A percentile compares a stretch with the other conserved stretches of the same genome.
phyloP scores from a whole-genome alignment of 2,888 invertebrate species.

The Drosophila borealis region DNA sequence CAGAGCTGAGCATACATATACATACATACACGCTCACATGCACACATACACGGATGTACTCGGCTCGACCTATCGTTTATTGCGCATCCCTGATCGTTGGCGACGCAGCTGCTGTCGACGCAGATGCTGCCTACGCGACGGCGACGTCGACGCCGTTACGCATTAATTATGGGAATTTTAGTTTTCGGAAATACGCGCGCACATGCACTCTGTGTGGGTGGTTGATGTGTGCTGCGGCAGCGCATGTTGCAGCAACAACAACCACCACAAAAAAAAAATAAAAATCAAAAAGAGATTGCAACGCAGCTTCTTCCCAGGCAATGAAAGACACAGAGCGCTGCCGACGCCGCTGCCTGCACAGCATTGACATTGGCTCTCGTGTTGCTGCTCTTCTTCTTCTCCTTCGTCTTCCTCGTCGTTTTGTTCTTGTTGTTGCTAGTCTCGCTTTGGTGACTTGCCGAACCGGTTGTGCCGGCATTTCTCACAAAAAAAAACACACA shows the following conservation, averaged over 20 bases:
- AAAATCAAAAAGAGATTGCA: conserved; percentile 23
- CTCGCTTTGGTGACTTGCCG: conserved; percentile 68
- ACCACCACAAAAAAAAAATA: conserved; percentile 18
- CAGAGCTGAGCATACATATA: conserved; percentile 28
- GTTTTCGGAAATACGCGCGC: conserved; percentile 26
- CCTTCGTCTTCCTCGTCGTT: conserved; percentile 21
- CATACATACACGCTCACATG: conserved; percentile 6
- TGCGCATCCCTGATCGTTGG: conserved; percentile 39
- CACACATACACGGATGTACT: background rate
- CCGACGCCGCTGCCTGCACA: conserved; percentile 16
- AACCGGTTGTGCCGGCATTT: conserved; percentile 81
- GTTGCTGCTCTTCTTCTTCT: conserved; percentile 17
- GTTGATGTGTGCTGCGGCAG: conserved; percentile 11
- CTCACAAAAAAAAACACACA: conserved; percentile 23
- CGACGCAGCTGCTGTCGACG: conserved; percentile 40
- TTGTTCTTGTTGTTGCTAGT: conserved; percentile 39
- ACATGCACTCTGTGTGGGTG: conserved; percentile 33
- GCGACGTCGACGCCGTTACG: conserved; percentile 47
- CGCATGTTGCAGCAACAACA: conserved; percentile 13
- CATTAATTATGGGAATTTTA: conserved; percentile 74
- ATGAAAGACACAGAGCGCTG: conserved; percentile 1
- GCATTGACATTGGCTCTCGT: conserved; percentile 54
- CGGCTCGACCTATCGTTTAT: conserved; percentile 19
- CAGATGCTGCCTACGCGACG: conserved; percentile 24
- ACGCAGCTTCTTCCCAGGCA: conserved; percentile 1